Evolutionary conservation across 2,797 vertebrate genomes (phyloP).

Genomic region (Labeo calbasu): DNA sequence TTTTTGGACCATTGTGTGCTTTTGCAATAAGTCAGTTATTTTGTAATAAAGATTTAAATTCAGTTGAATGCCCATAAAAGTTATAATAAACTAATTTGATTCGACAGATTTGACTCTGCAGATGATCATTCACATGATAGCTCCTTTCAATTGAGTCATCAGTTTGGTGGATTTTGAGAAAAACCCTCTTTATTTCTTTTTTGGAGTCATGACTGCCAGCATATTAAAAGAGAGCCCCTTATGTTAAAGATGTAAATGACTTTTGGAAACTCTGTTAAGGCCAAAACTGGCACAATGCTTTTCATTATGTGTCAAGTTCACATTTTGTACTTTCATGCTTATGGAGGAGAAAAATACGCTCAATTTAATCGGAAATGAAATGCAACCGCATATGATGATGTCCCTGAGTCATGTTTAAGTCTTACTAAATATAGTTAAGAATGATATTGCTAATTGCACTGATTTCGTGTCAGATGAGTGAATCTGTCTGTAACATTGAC

Average conservation of each 20-base stretch:
- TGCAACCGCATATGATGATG: conserved; percentile 1
- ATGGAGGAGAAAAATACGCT: background rate
- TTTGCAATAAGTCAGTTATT: background rate
- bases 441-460: background rate
- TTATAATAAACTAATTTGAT: background rate
- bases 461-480: conserved; percentile 2
- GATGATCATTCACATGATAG: conserved; percentile 6
- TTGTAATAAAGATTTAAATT: background rate
- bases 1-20: background rate
- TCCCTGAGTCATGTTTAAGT: background rate
- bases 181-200: conserved; percentile 45
- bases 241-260: conserved; percentile 57
- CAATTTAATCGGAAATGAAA: background rate
- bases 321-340: conserved; percentile 2
- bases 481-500: background rate
- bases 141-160: conserved; percentile 11
- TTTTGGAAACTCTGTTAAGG: background rate
- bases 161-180: conserved; percentile 32
- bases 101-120: background rate
- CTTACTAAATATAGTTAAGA: background rate
- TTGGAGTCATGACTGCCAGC: conserved; percentile 22
- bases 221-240: conserved; percentile 46
- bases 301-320: conserved; percentile 33
- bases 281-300: conserved; percentile 51
- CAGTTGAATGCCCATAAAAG: background rate